Evolutionary conservation across 1,140 invertebrate genomes (phyloP).

Genomic region (Bilobella aurantiaca): DNA sequence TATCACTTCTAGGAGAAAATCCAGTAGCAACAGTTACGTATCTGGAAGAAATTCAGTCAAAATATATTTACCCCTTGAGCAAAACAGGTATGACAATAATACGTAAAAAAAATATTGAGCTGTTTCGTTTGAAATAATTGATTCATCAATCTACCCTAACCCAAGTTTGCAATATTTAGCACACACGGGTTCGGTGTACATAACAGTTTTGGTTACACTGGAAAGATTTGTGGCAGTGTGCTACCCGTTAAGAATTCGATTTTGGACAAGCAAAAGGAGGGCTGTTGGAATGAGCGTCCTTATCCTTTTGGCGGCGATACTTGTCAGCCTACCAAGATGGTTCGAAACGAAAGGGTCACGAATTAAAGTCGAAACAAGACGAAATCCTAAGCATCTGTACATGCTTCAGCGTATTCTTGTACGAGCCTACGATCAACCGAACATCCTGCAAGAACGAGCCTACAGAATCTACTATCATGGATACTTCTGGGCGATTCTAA

Average conservation of each 20-base stretch:
- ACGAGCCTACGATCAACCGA: not conserved
- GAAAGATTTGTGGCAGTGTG: conserved; percentile 93
- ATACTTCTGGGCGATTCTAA: not conserved
- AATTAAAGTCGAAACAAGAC: too few relatives aligned
- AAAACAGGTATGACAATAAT: conserved; percentile 2
- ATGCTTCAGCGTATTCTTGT: not conserved
- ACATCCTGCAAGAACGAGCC: not conserved
- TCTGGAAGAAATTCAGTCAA: not conserved
- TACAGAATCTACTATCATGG: not conserved
- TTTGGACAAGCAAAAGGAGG: conserved; percentile 51
- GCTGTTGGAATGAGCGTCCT: not conserved
- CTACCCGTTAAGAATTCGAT: conserved; percentile 73
- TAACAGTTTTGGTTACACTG: conserved; percentile 85
- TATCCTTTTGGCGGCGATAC: not conserved
- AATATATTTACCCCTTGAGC: not conserved
- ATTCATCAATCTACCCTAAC: not conserved
- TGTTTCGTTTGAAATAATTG: not conserved
- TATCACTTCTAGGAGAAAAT: not conserved
- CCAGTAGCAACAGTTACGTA: not conserved
- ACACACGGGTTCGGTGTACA: conserved; percentile 75
- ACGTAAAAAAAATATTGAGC: not conserved
- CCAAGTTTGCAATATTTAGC: not conserved
- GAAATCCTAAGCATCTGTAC: conserved; percentile 51
- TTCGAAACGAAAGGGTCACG: not conserved
- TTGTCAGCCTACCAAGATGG: not conserved